Percentiles rank a stretch among this genome's conserved stretches.
These are phyloP conservation scores for Melanophora roralis DNA, from an alignment of 2,888 invertebrate species.

Conservation along the genomic window DNA sequence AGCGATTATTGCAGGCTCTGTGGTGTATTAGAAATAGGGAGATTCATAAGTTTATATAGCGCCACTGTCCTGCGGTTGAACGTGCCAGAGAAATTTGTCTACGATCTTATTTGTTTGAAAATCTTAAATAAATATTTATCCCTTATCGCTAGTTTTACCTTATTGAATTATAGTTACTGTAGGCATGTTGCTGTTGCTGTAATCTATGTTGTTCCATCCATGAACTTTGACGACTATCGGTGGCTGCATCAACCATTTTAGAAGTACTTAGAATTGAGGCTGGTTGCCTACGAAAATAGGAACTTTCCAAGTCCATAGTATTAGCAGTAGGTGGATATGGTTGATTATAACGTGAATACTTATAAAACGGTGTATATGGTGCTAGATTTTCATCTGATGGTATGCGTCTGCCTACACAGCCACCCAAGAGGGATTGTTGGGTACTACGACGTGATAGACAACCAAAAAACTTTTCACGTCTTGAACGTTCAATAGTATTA, in stretches of 20 bases:
- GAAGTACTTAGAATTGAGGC: conserved; percentile 84
- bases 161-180: conserved; percentile 67
- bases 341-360: conserved; percentile 82
- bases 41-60: no score
- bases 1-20: no score
- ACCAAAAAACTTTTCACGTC: conserved; percentile 85
- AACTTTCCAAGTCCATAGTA: conserved; percentile 82
- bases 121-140: conserved; percentile 65
- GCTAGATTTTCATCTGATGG: conserved; percentile 93
- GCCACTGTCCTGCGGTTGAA: no score
- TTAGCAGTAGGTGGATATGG: conserved; percentile 17
- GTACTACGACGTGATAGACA: conserved; percentile 82
- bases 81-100: no score
- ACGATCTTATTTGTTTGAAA: no score
- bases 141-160: conserved; percentile 68
- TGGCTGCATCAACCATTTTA: conserved; percentile 64
- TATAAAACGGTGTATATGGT: conserved; percentile 89
- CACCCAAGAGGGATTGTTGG: conserved; percentile 85
- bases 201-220: conserved; percentile 81
- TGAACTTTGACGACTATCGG: conserved; percentile 79
- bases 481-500: conserved; percentile 83
- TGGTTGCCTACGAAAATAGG: conserved; percentile 88
- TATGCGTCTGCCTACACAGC: conserved; percentile 89
- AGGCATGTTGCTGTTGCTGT: conserved; percentile 78
- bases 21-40: no score